Evolutionary conservation across 2,888 invertebrate species (phyloP), one percentile per base, ranked within the genome.

Genomic region (Eubasilissa splendida): DNA sequence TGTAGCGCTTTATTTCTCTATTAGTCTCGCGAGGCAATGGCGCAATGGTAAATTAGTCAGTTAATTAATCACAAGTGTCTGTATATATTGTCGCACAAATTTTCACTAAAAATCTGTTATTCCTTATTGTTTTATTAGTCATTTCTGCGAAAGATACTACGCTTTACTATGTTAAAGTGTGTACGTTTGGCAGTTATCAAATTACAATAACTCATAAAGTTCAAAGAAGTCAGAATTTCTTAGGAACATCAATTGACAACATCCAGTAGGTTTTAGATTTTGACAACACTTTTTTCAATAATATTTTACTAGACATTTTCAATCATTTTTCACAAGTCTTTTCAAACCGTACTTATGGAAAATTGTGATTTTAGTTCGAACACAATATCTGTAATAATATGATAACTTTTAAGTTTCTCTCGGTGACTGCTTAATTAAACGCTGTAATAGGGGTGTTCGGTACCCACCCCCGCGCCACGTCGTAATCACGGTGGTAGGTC

Each of bases 381-480:
- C 22, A n/a, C 14, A 60, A 60, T n/a, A 60, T n/a, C 1, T n/a
- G 60, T n/a, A n/a, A 22, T n/a, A 60, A n/a, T 22, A 8, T 22
- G n/a, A 22, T 60, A 60, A 60, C 12, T 14, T 60, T 60, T n/a
- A 22, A 60, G n/a, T 60, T 11, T 60, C 60, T 22, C 9, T 60
- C 14, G n/a, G 12, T 54, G n/a, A 9, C 52, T 10, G 70, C 53
- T 70, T 70, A 70, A 70, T 70, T 70, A 70, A 70, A 53, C 53
- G 42, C 42, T 7, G 42, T 42, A 22, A 70, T 70, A 53, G 9
- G 53, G 52, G 53, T 70, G 70, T 70, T n/a, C 10, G 11, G 65
- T 31, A 33, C 8, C 31, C 63, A 8, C 65, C 12, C 31, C 31
- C 58, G 56, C 58, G 42, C 42, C 56, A 12, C 71, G 71, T 56